A percentile compares a stretch with the other conserved stretches of the same genome.
Evolutionary conservation across 2,888 invertebrate species (phyloP).

Genomic region (Caenorhabditis imperialis): DNA sequence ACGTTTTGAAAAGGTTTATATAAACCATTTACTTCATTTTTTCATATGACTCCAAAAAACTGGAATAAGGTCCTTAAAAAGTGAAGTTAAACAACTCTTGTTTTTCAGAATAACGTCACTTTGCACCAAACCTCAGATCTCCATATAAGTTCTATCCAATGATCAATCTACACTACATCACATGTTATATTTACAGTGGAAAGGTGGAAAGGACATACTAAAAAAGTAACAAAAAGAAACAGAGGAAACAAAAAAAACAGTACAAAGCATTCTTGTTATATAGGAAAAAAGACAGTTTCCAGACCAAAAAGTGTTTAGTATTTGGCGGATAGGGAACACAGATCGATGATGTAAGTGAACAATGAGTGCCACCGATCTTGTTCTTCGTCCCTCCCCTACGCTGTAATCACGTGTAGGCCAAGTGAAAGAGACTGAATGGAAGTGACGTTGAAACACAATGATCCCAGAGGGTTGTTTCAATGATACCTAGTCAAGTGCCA

Average conservation of each 20-base stretch:
- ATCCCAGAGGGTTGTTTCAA: slow-evolving; percentile 30
- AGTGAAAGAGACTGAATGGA: slow-evolving; percentile 16
- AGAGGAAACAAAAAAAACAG: too few relatives aligned
- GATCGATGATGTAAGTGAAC: slow-evolving; percentile 41
- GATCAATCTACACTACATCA: neutral
- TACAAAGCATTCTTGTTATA: too few relatives aligned
- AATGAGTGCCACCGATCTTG: slow-evolving; percentile 25
- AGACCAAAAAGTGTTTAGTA: slow-evolving; percentile 10
- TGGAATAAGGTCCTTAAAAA: too few relatives aligned
- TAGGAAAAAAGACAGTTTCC: too few relatives aligned
- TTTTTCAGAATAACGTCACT: slow-evolving; percentile 14
- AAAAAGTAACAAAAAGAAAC: neutral
- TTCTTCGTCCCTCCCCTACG: slow-evolving; percentile 24
- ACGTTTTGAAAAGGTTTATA: neutral
- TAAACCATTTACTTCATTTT: too few relatives aligned
- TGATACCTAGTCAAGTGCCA: slow-evolving; percentile 18
- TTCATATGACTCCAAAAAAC: too few relatives aligned
- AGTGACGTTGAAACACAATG: slow-evolving; percentile 38
- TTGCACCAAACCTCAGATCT: slow-evolving; percentile 8
- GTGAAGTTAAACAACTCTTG: neutral
- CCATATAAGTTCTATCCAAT: neutral
- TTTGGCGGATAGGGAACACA: slow-evolving; percentile 18
- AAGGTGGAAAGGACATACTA: neutral
- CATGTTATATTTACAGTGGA: neutral
- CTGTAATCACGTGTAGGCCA: slow-evolving; percentile 45